A percentile compares a stretch with the other conserved stretches of the same genome.
phyloP scores from a whole-genome alignment of 2,113 vertebrate genomes.

The Alligator mississippiensis region DNA sequence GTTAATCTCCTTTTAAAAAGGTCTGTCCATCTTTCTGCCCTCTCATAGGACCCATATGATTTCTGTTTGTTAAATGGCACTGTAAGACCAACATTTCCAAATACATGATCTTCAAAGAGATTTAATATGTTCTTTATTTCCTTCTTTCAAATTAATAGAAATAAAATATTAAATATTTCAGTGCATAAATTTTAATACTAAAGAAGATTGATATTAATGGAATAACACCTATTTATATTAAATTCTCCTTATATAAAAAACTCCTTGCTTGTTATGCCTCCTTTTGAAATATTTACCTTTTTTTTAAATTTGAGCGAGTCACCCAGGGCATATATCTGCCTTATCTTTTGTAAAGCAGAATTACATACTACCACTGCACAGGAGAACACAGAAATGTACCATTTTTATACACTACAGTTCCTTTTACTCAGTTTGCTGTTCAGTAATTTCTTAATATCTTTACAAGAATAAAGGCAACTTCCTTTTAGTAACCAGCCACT shows the following conservation, averaged over 20 bases:
- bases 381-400: background rate
- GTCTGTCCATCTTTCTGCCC: background rate
- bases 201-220: background rate
- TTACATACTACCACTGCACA: background rate
- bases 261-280: background rate
- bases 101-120: conserved; percentile 12
- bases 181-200: background rate
- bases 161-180: conserved; percentile 26
- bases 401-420: background rate
- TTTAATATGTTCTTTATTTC: background rate
- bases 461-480: conserved; percentile 30
- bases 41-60: background rate
- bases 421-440: background rate
- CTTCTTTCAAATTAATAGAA: conserved; percentile 41
- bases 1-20: background rate
- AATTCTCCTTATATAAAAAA: background rate
- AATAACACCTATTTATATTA: background rate
- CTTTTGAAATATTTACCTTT: background rate
- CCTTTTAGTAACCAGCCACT: background rate
- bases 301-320: background rate
- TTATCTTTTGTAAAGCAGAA: background rate
- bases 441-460: background rate
- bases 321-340: conserved; percentile 2
- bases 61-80: background rate
- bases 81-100: conserved; percentile 16